These are phyloP conservation scores for Tortrix viridana DNA, from an alignment of 2,888 invertebrate species.

Conservation along the genomic window DNA sequence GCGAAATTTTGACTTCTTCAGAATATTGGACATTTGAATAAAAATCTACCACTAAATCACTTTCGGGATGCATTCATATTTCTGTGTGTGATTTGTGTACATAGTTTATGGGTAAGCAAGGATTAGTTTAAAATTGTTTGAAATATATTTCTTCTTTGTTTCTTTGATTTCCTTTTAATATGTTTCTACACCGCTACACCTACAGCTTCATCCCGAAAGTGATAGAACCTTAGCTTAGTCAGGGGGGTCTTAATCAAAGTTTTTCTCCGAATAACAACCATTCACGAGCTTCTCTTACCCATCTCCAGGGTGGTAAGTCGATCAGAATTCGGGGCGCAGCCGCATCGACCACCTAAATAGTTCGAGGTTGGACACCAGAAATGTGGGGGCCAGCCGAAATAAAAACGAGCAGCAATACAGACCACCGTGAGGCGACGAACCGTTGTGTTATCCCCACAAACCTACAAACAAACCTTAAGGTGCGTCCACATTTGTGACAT, in stretches of 20 bases:
- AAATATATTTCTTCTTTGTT: too few species aligned
- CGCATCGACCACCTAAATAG: constrained; percentile 50
- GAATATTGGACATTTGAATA: too few species aligned
- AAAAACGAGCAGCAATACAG: constrained; percentile 51
- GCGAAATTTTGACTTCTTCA: too few species aligned
- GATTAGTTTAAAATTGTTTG: too few species aligned
- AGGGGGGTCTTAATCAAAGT: not conserved
- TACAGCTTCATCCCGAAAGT: too few species aligned
- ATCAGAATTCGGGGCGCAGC: constrained; percentile 46
- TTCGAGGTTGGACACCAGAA: constrained; percentile 22
- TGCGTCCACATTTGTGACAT: not conserved
- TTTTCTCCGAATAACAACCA: not conserved
- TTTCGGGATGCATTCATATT: too few species aligned
- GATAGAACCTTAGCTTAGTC: too few species aligned
- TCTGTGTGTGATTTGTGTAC: too few species aligned
- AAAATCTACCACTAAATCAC: too few species aligned
- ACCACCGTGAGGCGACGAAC: constrained; percentile 45
- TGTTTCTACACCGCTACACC: too few species aligned
- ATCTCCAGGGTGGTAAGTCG: constrained; percentile 45
- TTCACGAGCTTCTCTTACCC: not conserved
- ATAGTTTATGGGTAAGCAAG: too few species aligned
- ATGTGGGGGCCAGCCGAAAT: constrained; percentile 44
- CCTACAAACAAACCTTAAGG: constrained; percentile 7
- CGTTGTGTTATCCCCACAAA: constrained; percentile 18
- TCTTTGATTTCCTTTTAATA: too few species aligned